Evolutionary conservation across 2,888 invertebrate species (phyloP).

Genomic region (Nebria salina): DNA sequence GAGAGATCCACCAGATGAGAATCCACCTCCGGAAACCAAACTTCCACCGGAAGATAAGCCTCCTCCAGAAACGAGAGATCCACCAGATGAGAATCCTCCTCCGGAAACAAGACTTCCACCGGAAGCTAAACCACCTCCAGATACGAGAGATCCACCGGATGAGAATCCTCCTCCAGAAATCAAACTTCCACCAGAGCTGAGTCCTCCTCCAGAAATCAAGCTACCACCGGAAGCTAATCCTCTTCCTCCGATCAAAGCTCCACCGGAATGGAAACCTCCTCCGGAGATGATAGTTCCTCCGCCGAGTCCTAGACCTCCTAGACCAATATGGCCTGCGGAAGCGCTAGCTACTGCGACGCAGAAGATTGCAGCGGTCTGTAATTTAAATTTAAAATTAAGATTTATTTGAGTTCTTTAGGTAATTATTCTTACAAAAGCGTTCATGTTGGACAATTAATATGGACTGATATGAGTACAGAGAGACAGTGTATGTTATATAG

Average conservation of each 20-base stretch:
- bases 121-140: slow-evolving; percentile 8
- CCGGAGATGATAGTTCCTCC: slow-evolving; percentile 21
- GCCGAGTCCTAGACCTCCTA: slow-evolving; percentile 21
- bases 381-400: slow-evolving; percentile 2
- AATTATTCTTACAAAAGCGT: slow-evolving; percentile 12
- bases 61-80: slow-evolving; percentile 25
- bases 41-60: slow-evolving; percentile 29
- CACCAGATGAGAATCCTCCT: slow-evolving; percentile 18
- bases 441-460: slow-evolving; percentile 13
- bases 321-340: slow-evolving; percentile 35
- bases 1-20: slow-evolving; percentile 18
- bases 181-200: slow-evolving; percentile 15
- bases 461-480: slow-evolving; percentile 12
- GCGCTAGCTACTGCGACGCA: slow-evolving; percentile 38
- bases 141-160: neutral
- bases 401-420: neutral
- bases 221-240: slow-evolving; percentile 20
- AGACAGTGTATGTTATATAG: slow-evolving; percentile 12
- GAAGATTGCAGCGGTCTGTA: slow-evolving; percentile 34
- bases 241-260: neutral
- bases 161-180: slow-evolving; percentile 2
- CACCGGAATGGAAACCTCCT: slow-evolving; percentile 22
- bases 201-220: slow-evolving; percentile 14
- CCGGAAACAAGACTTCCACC: slow-evolving; percentile 30
- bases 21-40: slow-evolving; percentile 21